Evolutionary conservation across 2,888 invertebrate genomes (phyloP).

Genomic region (Hirudinaria manillensis): DNA sequence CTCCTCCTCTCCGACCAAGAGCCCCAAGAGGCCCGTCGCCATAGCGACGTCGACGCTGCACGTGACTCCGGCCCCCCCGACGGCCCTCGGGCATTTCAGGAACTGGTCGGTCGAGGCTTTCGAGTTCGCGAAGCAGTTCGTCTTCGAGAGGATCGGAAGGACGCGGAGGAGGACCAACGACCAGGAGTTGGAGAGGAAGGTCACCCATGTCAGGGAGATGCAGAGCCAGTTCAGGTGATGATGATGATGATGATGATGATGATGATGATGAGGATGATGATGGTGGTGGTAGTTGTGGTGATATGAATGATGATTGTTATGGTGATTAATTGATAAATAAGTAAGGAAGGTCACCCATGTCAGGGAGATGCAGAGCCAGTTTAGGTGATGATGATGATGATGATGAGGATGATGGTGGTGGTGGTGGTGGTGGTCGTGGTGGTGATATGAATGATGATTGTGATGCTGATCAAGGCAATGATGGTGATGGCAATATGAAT

Average conservation of each 20-base stretch:
- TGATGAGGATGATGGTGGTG: background rate
- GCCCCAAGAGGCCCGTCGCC: background rate
- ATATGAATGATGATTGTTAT: too few relatives aligned
- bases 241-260: background rate
- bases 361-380: constrained; percentile 31
- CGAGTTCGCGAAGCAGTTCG: constrained; percentile 32
- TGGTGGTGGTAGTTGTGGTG: too few relatives aligned
- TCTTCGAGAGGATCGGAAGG: constrained; percentile 29
- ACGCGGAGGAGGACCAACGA: constrained; percentile 18
- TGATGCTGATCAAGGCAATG: too few relatives aligned
- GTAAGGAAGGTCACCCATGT: background rate
- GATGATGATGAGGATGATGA: too few relatives aligned
- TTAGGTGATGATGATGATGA: constrained; percentile 9
- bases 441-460: too few relatives aligned
- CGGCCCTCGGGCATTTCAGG: background rate
- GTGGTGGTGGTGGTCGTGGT: too few relatives aligned
- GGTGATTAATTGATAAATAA: too few relatives aligned
- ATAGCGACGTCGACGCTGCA: constrained; percentile 24
- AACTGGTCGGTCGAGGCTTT: constrained; percentile 29
- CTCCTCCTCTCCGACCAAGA: background rate
- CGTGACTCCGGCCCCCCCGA: constrained; percentile 23
- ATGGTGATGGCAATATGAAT: too few relatives aligned
- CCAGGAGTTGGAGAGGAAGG: constrained; percentile 21
- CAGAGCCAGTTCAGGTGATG: constrained; percentile 30
- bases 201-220: constrained; percentile 23